phyloP scores from a whole-genome alignment of 2,113 vertebrate species.

The Corvus cornix region DNA sequence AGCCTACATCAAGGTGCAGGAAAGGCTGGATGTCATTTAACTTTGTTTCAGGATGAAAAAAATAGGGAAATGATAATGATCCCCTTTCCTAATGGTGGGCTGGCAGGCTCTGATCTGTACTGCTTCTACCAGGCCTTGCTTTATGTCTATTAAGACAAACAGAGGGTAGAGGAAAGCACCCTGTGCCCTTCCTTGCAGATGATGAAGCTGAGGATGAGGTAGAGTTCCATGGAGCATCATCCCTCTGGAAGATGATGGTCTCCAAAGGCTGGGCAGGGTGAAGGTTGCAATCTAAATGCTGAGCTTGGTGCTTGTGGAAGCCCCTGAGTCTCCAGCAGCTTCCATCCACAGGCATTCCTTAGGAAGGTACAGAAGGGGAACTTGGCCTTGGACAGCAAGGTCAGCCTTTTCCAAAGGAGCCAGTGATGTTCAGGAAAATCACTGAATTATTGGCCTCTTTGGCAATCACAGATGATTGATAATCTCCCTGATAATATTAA shows the following conservation, averaged over 20 bases:
- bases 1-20: not conserved
- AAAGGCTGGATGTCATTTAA: not conserved
- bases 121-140: not conserved
- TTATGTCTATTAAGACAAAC: not conserved
- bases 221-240: not conserved
- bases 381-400: conserved; percentile 1
- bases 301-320: not conserved
- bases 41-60: not conserved
- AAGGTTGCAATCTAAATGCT: not conserved
- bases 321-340: not conserved
- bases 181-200: not conserved
- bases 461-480: not conserved
- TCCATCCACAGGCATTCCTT: not conserved
- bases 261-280: not conserved
- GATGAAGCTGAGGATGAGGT: not conserved
- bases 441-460: conserved; percentile 17
- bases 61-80: not conserved
- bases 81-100: not conserved
- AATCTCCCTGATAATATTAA: not conserved
- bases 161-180: not conserved
- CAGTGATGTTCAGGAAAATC: conserved; percentile 25
- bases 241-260: not conserved
- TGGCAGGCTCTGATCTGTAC: not conserved
- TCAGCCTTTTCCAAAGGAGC: conserved; percentile 18
- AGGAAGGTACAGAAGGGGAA: not conserved